These are phyloP conservation scores for Diplolepis rosae DNA, from an alignment of 2,888 invertebrate species.

Conservation along the genomic window DNA sequence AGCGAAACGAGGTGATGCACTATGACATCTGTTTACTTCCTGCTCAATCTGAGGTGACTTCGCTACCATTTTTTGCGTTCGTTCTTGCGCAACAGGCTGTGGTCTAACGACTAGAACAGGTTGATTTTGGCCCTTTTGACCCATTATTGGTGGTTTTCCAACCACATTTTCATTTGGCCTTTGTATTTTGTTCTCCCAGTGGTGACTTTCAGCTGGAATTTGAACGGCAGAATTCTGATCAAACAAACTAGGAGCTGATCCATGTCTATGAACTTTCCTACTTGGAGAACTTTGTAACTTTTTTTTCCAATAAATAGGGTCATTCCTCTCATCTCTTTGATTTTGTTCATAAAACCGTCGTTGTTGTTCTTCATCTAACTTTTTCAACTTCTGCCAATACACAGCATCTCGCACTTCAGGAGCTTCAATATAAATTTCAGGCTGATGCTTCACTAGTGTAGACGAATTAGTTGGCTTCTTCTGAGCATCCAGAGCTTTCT, in stretches of 20 bases:
- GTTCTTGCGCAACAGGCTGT: constrained; percentile 62
- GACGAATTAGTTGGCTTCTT: constrained; percentile 48
- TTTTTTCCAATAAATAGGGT: constrained; percentile 44
- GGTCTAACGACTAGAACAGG: constrained; percentile 67
- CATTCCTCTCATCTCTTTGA: constrained; percentile 47
- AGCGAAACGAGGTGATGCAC: constrained; percentile 67
- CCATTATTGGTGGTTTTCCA: constrained; percentile 63
- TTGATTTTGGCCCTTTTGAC: constrained; percentile 65
- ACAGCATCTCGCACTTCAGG: constrained; percentile 76
- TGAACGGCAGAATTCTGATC: constrained; percentile 45
- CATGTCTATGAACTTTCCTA: constrained; percentile 46
- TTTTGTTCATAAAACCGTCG: constrained; percentile 64
- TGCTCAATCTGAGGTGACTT: constrained; percentile 36
- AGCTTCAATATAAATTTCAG: constrained; percentile 52
- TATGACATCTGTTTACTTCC: constrained; percentile 32
- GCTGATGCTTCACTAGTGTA: constrained; percentile 36
- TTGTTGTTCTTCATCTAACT: constrained; percentile 78
- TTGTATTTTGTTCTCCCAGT: constrained; percentile 56
- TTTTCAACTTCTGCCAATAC: constrained; percentile 82
- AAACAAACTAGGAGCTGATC: constrained; percentile 52
- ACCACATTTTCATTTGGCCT: constrained; percentile 43
- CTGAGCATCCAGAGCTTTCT: constrained; percentile 65
- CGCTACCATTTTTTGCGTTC: constrained; percentile 24
- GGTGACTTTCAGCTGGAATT: constrained; percentile 46
- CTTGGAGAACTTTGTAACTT: constrained; percentile 41